phyloP scores from a whole-genome alignment of 2,888 invertebrate genomes.

The Venustoraphidia nigricollis region DNA sequence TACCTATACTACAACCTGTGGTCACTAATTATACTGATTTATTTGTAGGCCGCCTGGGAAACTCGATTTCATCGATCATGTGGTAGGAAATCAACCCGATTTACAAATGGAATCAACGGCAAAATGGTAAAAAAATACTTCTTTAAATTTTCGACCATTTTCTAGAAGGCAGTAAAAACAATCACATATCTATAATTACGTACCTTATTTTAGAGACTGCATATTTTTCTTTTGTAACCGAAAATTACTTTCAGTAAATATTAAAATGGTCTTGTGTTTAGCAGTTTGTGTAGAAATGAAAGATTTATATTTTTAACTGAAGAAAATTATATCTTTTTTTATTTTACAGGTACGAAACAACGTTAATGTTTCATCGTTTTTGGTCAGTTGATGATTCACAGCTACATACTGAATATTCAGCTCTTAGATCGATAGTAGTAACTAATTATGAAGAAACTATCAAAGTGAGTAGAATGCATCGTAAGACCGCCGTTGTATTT shows the following conservation, averaged over 20 bases:
- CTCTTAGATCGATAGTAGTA: slow-evolving; percentile 93
- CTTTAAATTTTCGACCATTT: not conserved
- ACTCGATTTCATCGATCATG: slow-evolving; percentile 87
- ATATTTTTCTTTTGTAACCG: not conserved
- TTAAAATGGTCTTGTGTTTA: no score
- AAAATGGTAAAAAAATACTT: slow-evolving; percentile 49
- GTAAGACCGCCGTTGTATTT: no score
- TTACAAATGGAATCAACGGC: slow-evolving; percentile 76
- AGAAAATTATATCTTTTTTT: not conserved
- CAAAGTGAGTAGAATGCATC: slow-evolving; percentile 33
- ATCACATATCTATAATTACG: not conserved
- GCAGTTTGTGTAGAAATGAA: no score
- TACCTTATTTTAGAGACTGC: not conserved
- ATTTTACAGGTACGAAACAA: slow-evolving; percentile 48
- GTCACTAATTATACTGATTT: not conserved
- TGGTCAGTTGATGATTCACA: slow-evolving; percentile 98
- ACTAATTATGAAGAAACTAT: slow-evolving; percentile 96
- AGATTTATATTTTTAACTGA: no score
- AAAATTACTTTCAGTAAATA: no score
- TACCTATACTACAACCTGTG: no score
- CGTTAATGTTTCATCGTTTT: slow-evolving; percentile 65
- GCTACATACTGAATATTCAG: slow-evolving; percentile 90
- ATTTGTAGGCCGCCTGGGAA: slow-evolving; percentile 47
- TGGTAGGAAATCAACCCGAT: slow-evolving; percentile 96
- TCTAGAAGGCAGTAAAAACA: not conserved